A percentile compares a stretch with the other conserved stretches of the same genome.
Conservation (phyloP, 2,888 invertebrate genomes). For the Empis livida region DNA sequence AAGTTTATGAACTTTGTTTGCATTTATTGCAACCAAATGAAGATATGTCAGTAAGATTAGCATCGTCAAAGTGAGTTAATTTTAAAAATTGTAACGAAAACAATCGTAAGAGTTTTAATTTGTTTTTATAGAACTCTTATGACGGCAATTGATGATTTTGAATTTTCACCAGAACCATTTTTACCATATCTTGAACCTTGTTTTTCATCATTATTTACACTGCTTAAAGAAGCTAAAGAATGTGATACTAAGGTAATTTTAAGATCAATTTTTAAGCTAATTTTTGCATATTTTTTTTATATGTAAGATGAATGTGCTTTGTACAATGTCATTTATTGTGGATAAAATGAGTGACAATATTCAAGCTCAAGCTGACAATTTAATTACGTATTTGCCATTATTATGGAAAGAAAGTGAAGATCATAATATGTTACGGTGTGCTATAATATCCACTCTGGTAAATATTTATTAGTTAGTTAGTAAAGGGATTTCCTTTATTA, state of each 20-base stretch:
- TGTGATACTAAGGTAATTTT: conserved; percentile 89
- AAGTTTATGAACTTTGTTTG: conserved; percentile 65
- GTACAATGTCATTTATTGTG: conserved; percentile 78
- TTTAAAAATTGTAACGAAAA: background rate
- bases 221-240: conserved; percentile 77
- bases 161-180: conserved; percentile 78
- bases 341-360: conserved; percentile 71
- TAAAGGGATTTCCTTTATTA: background rate
- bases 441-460: conserved; percentile 75
- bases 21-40: conserved; percentile 61
- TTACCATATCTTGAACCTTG: conserved; percentile 66
- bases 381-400: conserved; percentile 72
- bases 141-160: conserved; percentile 80
- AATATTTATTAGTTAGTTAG: background rate
- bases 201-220: conserved; percentile 65
- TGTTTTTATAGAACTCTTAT: conserved; percentile 45
- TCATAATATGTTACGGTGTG: conserved; percentile 82
- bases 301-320: conserved; percentile 73
- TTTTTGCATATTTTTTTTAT: background rate
- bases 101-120: background rate
- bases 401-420: conserved; percentile 80
- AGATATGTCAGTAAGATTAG: conserved; percentile 79
- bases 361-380: conserved; percentile 48
- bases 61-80: conserved; percentile 51
- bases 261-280: background rate